A percentile compares a stretch with the other conserved stretches of the same genome.
Conservation (phyloP, 1,140 invertebrate genomes). For the Telenomus remus region DNA sequence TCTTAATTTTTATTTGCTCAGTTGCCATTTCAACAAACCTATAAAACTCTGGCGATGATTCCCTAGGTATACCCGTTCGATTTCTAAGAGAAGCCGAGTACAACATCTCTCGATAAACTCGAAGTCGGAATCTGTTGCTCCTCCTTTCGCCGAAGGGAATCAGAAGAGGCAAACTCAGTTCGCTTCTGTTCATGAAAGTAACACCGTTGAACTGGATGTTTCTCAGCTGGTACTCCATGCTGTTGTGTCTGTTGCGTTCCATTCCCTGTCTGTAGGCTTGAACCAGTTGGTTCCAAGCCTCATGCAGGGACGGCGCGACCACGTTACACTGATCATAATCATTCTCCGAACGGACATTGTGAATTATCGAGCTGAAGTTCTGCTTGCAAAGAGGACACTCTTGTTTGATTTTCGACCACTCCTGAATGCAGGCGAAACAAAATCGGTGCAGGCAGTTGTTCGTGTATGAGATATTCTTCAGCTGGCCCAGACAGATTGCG, state of each 20-base stretch:
- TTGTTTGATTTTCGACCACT: conserved; percentile 96
- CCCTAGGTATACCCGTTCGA: conserved; percentile 7
- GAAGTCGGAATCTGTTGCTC: background rate
- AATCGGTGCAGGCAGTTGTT: conserved; percentile 95
- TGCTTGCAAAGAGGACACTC: conserved; percentile 97
- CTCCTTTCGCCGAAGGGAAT: conserved; percentile 10
- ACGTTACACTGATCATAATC: conserved; percentile 92
- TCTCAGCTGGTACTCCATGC: background rate
- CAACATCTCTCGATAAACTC: conserved; percentile 15
- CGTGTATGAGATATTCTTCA: conserved; percentile 92
- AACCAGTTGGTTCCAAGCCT: background rate
- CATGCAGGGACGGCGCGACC: background rate
- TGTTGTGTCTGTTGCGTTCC: background rate
- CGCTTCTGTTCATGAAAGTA: background rate
- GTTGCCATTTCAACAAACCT: too few relatives aligned
- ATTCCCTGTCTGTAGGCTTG: background rate
- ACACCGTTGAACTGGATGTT: background rate
- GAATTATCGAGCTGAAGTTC: conserved; percentile 91
- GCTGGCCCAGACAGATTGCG: conserved; percentile 91
- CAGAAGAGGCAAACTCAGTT: background rate
- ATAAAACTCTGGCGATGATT: conserved; percentile 25
- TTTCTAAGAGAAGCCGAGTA: conserved; percentile 6
- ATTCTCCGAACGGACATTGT: conserved; percentile 90
- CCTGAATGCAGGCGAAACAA: conserved; percentile 92
- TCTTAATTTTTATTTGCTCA: too few relatives aligned